These are phyloP conservation scores for Tetrapedia diversipes DNA, from an alignment of 2,888 invertebrate species.

Conservation along the genomic window DNA sequence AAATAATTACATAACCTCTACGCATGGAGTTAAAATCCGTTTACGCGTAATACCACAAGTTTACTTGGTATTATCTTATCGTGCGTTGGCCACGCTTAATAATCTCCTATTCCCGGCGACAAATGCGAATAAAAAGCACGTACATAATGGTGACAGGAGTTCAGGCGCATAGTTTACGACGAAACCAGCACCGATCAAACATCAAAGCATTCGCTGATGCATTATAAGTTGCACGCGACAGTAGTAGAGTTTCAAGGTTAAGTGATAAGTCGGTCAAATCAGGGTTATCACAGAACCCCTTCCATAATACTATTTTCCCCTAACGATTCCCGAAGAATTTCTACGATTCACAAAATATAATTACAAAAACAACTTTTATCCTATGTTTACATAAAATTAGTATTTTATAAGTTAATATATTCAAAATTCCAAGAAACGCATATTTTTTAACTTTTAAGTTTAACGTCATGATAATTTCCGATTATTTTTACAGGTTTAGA, in stretches of 20 bases:
- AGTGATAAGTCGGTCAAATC: conserved; percentile 64
- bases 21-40: conserved; percentile 47
- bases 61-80: conserved; percentile 61
- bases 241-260: conserved; percentile 59
- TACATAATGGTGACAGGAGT: conserved; percentile 13
- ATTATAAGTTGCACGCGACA: conserved; percentile 11
- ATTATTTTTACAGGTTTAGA: background rate
- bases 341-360: background rate
- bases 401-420: background rate
- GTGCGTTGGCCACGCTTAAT: conserved; percentile 40
- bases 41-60: background rate
- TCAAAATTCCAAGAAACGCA: conserved; percentile 36
- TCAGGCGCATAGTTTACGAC: conserved; percentile 12
- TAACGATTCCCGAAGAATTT: background rate
- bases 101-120: conserved; percentile 34
- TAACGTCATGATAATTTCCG: background rate
- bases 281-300: conserved; percentile 59
- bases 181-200: conserved; percentile 51
- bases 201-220: conserved; percentile 32
- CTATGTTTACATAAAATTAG: background rate
- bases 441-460: no score
- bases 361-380: background rate
- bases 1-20: conserved; percentile 26
- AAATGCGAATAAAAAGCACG: background rate
- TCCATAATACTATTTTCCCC: conserved; percentile 7